Base-by-base conservation (phyloP, 2,797 vertebrate genomes). In the Cetoscarus ocellatus region DNA sequence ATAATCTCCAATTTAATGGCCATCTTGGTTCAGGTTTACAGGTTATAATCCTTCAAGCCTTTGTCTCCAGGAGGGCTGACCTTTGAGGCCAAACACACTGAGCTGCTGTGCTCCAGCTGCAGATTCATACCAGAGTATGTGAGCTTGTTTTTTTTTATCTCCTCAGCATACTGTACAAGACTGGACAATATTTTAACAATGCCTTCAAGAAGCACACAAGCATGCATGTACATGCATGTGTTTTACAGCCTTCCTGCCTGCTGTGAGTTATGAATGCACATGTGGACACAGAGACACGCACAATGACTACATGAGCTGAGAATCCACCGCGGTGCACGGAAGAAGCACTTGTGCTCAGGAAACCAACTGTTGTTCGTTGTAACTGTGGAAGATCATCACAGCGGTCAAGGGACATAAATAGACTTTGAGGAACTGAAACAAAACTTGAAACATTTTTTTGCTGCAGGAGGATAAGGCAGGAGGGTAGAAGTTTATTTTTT, bases 311-410 rank as follows among this genome's bases (percentile, higher is more conserved):
- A 2, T 43, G 65, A 55, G 27, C 53, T 12, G 44, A 17, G 19
- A 18, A 45, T 34, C 15, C 36, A 55, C 27, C 27, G 27, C 9
- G 62, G 40, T 50, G 36, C 7, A 50, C 83, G 86, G 86, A 92
- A 86, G 86, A 83, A 67, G 56, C 78, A 84, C 91, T 91, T 86
- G 74, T 61, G 69, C 14, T 45, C 82, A 77, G 86, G 83, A 87
- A 57, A 39, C 48, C 3, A 40, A 52, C 18, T 8, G 10, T 57
- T 39, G 83, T 73, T 87, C 72, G 71, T 72, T 34, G 12, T 66
- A 36, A 6, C 6, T 12, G 49, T 15, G 35, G 17, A 8, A 8
- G 27, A 27, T 43, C 40, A 3, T 11, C 40, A 11, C 12, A 13
- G n/a, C 1, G n/a, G 66, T 15, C 10, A 57, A 39, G 12, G 44